A percentile compares a stretch with the other conserved stretches of the same genome.
phyloP scores from a whole-genome alignment of 1,140 invertebrate genomes.

The Holcopasites calliopsidis region DNA sequence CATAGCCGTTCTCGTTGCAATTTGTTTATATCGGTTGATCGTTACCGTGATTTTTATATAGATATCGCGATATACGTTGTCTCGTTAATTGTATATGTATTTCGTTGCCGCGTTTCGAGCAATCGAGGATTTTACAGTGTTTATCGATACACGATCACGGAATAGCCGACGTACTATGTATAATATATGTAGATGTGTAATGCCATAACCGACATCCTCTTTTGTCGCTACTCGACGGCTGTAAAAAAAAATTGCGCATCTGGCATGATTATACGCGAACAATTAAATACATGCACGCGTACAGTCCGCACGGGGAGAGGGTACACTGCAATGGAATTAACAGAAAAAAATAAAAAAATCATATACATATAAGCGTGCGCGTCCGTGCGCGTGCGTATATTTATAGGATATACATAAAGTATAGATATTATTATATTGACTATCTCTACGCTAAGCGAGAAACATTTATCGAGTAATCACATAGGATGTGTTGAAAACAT shows the following conservation, averaged over 20 bases:
- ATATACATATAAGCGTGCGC: not conserved
- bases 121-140: constrained; percentile 45
- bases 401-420: constrained; percentile 69
- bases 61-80: constrained; percentile 65
- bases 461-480: constrained; percentile 75
- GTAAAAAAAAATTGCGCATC: constrained; percentile 63
- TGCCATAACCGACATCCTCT: constrained; percentile 53
- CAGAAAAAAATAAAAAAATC: not conserved
- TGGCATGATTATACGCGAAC: constrained; percentile 54
- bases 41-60: constrained; percentile 67
- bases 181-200: not conserved
- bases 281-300: constrained; percentile 49
- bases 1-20: constrained; percentile 58
- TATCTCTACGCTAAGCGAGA: constrained; percentile 72
- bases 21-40: constrained; percentile 32
- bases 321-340: no score
- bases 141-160: constrained; percentile 40
- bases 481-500: constrained; percentile 76
- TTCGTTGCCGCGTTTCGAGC: constrained; percentile 68
- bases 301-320: no score
- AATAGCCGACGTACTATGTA: constrained; percentile 3
- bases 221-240: constrained; percentile 60
- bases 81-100: constrained; percentile 71
- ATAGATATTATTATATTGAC: constrained; percentile 72
- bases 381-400: constrained; percentile 66